These are phyloP conservation scores for Lagorchestes hirsutus DNA, from an alignment of 2,797 vertebrate genomes.

Conservation along the genomic window DNA sequence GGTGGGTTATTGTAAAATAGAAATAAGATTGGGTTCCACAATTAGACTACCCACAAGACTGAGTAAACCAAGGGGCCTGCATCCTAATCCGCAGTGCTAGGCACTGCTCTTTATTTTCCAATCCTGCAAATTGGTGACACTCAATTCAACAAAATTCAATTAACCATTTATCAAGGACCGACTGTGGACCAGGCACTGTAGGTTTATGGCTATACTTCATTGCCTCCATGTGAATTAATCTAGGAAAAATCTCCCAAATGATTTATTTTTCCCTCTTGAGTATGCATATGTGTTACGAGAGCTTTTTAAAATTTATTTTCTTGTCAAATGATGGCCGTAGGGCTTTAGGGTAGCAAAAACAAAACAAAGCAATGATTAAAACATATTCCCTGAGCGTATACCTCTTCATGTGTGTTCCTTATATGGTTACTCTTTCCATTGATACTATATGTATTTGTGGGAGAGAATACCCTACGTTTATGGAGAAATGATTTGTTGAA, in stretches of 20 bases:
- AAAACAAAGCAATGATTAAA: neutral
- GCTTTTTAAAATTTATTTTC: neutral
- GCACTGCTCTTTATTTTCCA: neutral
- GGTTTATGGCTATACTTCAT: neutral
- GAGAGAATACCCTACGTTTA: neutral
- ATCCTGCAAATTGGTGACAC: neutral
- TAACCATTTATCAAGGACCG: neutral
- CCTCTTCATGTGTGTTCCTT: neutral
- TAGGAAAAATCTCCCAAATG: neutral
- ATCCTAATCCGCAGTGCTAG: neutral
- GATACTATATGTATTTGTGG: neutral
- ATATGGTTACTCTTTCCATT: neutral
- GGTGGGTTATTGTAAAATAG: neutral
- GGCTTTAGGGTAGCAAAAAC: neutral
- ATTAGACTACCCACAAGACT: neutral
- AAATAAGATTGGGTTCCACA: neutral
- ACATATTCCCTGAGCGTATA: neutral
- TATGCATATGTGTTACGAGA: neutral
- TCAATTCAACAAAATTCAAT: neutral
- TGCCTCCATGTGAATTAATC: neutral
- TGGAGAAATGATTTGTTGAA: neutral
- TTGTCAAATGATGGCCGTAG: neutral
- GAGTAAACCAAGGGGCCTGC: neutral
- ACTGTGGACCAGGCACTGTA: neutral
- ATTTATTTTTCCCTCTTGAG: neutral